Evolutionary conservation across 2,888 invertebrate genomes (phyloP).

Genomic region (Ennomos erosarius): DNA sequence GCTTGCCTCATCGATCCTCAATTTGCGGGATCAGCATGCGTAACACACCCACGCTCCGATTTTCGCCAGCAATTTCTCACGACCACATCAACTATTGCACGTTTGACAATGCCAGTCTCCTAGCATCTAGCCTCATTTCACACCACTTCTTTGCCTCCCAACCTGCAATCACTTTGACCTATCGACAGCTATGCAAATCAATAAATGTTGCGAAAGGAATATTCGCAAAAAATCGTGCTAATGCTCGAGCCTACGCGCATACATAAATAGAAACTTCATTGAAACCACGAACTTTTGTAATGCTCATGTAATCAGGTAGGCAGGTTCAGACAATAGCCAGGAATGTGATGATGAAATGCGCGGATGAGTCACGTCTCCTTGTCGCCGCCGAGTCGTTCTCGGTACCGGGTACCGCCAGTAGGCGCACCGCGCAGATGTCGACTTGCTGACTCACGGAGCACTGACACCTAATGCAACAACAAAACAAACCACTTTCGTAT

Average conservation of each 20-base stretch:
- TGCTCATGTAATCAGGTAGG: slow-evolving; percentile 47
- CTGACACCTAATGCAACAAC: slow-evolving; percentile 57
- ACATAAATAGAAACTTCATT: slow-evolving; percentile 50
- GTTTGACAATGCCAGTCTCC: slow-evolving; percentile 64
- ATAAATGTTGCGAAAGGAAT: slow-evolving; percentile 50
- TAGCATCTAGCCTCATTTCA: slow-evolving; percentile 59
- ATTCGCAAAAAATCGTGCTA: slow-evolving; percentile 46
- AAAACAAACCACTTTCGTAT: slow-evolving; percentile 60
- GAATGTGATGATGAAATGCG: slow-evolving; percentile 67
- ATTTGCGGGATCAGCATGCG: slow-evolving; percentile 66
- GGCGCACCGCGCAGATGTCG: slow-evolving; percentile 69
- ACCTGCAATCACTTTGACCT: slow-evolving; percentile 51
- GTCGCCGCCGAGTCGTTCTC: slow-evolving; percentile 50
- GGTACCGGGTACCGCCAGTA: slow-evolving; percentile 45
- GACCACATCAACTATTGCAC: slow-evolving; percentile 68
- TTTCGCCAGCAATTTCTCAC: slow-evolving; percentile 74
- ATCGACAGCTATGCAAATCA: slow-evolving; percentile 66
- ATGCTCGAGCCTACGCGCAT: slow-evolving; percentile 38
- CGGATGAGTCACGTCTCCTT: slow-evolving; percentile 71
- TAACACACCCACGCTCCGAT: slow-evolving; percentile 80
- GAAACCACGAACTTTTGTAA: slow-evolving; percentile 47
- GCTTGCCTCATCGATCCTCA: slow-evolving; percentile 74
- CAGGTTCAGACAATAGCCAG: slow-evolving; percentile 48
- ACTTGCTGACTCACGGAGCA: slow-evolving; percentile 73
- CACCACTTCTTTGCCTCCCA: slow-evolving; percentile 61